phyloP scores from a whole-genome alignment of 2,113 vertebrate genomes.

The Paratilapia polleni region DNA sequence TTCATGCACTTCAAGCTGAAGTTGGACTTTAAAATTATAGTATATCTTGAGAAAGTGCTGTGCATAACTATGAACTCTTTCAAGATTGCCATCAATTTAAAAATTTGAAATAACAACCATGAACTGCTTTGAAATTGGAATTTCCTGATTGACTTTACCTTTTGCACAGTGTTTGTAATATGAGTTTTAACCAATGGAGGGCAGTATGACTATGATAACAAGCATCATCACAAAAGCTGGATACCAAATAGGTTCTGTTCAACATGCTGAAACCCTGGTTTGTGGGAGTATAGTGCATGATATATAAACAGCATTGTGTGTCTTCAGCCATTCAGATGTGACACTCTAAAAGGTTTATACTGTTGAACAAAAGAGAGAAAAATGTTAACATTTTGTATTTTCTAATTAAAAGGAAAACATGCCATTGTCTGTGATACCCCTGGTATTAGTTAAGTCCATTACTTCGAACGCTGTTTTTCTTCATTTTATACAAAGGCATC shows the following conservation, averaged over 20 bases:
- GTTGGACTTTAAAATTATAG: neutral
- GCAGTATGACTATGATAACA: conserved; percentile 79
- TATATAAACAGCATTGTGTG: conserved; percentile 22
- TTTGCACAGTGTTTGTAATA: conserved; percentile 54
- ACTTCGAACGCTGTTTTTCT: neutral
- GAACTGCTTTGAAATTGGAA: conserved; percentile 20
- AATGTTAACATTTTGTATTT: neutral
- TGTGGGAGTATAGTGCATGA: conserved; percentile 42
- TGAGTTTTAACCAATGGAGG: conserved; percentile 72
- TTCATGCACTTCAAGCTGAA: neutral
- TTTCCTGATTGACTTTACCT: neutral
- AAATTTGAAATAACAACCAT: neutral
- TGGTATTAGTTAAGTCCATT: neutral
- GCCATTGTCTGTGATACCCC: neutral
- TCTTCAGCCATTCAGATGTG: conserved; percentile 36
- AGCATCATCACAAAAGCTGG: conserved; percentile 14
- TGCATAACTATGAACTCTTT: neutral
- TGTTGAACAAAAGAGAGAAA: conserved; percentile 14
- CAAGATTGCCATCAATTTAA: neutral
- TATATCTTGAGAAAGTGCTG: neutral
- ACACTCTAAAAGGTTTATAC: conserved; percentile 27
- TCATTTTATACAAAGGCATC: neutral
- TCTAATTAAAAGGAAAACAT: neutral
- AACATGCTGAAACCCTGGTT: conserved; percentile 49
- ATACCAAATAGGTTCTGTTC: conserved; percentile 41